These are phyloP conservation scores for Pinctada fucata DNA, from an alignment of 2,888 invertebrate genomes.

Conservation along the genomic window DNA sequence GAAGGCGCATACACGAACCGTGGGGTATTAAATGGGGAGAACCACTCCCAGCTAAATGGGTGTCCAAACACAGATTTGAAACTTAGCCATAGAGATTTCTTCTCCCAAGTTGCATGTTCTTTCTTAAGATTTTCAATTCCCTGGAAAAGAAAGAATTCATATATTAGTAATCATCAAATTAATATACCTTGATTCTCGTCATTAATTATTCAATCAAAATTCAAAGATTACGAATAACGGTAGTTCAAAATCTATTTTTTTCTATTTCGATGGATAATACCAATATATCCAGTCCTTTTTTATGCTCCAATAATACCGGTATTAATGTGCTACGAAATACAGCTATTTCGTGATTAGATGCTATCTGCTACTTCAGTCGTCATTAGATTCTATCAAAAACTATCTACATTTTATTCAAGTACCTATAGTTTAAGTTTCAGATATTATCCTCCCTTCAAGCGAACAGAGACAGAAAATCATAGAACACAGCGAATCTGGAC, in stretches of 20 bases:
- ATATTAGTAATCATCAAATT: background rate
- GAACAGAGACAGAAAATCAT: no score
- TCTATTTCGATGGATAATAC: no score
- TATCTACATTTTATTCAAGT: no score
- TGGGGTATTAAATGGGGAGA: constrained; percentile 88
- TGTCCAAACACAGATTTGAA: constrained; percentile 96
- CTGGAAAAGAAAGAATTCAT: constrained; percentile 79
- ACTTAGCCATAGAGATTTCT: constrained; percentile 94
- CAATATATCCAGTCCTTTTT: no score
- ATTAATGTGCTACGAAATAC: no score
- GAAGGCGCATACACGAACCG: constrained; percentile 62
- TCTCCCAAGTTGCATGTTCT: constrained; percentile 94
- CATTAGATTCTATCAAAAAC: no score
- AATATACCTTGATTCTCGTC: background rate
- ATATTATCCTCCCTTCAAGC: no score
- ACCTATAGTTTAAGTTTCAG: no score
- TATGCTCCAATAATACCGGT: no score
- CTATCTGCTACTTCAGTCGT: no score
- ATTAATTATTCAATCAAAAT: background rate
- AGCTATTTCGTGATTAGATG: no score
- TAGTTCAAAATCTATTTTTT: background rate
- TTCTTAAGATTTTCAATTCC: constrained; percentile 98
- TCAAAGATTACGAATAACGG: background rate
- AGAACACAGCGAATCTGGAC: no score
- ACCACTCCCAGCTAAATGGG: constrained; percentile 94